Base-by-base conservation (phyloP, 92 coral and sea anemone species). In the Meandrina meandrites region DNA sequence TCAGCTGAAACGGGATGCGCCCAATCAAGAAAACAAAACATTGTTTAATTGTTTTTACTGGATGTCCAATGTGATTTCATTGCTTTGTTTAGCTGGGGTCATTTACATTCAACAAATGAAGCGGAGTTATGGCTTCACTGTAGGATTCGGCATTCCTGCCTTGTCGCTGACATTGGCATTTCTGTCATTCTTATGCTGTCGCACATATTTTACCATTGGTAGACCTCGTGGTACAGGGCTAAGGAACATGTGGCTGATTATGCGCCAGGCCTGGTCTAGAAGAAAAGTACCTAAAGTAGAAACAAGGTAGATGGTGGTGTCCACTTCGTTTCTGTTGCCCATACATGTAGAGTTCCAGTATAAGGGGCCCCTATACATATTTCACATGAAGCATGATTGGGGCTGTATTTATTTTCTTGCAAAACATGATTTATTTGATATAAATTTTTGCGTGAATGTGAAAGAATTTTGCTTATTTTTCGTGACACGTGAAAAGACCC, bases 11-110 rank as follows among this genome's bases (percentile, higher is more conserved):
- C 89, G 94, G 45, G 96, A 95, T 74, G 90, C 89, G 12, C 88
- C 93, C 0, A 81, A 78, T 68, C 90, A 83, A 7, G 82, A 88
- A 17, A 89, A 92, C 14, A 97, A 91, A 79, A 87, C 84, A 30
- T 84, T 93, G 69, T 97, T 97, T 81, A 95, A 90, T 86, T 95
- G 93, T 77, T 95, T 95, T 86, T 97, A 97, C 75, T 92, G 96
- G 94, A 76, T 90, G 84, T 79, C 98, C 53, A 97, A 97, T 88
- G 94, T 95, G 57, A 80, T 94, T 42, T 92, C 96, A 1, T 68
- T 95, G 57, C 80, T 94, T 19, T 91, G 91, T 21, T 92, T 93
- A 19, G 91, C 90, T 66, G 92, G 90, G 24, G 92, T 92, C 8
- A 93, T 97, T 5, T 97, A 87, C 68, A 82, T 95, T 54, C 99